A percentile compares a stretch with the other conserved stretches of the same genome.
Conservation (phyloP, 1,140 invertebrate genomes). For the Zaprionus gabonicus region DNA sequence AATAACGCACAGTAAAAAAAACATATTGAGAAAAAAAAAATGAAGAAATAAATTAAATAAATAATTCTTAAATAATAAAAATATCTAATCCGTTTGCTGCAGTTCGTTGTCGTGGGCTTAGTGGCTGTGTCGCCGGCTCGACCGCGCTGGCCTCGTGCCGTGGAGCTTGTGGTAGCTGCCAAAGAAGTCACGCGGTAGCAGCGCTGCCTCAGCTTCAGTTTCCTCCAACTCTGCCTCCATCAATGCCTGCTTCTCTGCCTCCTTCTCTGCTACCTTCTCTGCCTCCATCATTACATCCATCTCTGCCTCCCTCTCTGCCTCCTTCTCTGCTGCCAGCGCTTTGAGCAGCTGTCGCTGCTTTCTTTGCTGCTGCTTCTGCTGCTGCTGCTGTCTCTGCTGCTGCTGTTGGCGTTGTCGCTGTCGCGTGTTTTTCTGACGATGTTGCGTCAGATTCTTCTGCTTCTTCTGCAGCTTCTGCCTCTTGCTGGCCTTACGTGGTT, state of each 20-base stretch:
- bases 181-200: background rate
- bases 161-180: background rate
- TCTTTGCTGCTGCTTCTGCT: background rate
- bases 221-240: background rate
- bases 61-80: background rate
- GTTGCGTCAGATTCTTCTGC: conserved; percentile 28
- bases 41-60: background rate
- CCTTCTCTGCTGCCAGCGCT: background rate
- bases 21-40: background rate
- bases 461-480: background rate
- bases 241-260: background rate
- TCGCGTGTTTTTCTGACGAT: conserved; percentile 30
- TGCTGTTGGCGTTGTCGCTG: conserved; percentile 2
- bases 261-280: background rate
- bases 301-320: background rate
- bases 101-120: background rate
- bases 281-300: background rate
- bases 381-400: background rate
- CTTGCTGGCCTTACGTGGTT: background rate
- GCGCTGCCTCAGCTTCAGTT: background rate
- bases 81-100: background rate
- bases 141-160: background rate
- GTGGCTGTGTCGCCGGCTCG: background rate
- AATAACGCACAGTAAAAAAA: conserved; percentile 5
- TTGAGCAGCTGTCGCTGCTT: background rate